Evolutionary conservation across 2,888 invertebrate genomes (phyloP).

Genomic region (Blomia tropicalis): DNA sequence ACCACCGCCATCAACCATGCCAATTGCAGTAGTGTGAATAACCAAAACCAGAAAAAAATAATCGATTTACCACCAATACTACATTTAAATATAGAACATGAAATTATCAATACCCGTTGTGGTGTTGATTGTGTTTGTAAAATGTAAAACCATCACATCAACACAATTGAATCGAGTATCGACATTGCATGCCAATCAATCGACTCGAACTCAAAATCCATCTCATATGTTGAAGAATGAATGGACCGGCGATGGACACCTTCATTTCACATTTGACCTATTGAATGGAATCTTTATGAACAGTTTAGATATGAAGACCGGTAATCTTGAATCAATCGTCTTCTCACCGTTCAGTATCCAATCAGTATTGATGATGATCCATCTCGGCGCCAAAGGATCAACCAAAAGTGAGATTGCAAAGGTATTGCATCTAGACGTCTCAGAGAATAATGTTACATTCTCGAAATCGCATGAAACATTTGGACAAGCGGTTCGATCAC

Average conservation of each 20-base stretch:
- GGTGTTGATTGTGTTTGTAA: no score
- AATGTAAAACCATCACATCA: no score
- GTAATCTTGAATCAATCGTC: slow-evolving; percentile 31
- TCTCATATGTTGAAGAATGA: background rate
- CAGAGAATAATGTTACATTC: slow-evolving; percentile 20
- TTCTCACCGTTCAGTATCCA: slow-evolving; percentile 37
- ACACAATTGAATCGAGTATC: no score
- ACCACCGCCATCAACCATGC: no score
- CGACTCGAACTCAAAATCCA: background rate
- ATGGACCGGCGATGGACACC: slow-evolving; percentile 24
- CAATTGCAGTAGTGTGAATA: no score
- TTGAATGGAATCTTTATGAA: slow-evolving; percentile 22
- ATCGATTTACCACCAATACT: no score
- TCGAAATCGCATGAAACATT: slow-evolving; percentile 28
- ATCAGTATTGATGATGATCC: slow-evolving; percentile 37
- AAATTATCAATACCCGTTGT: no score
- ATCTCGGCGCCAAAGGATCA: slow-evolving; percentile 35
- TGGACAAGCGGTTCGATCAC: slow-evolving; percentile 27
- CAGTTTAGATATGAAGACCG: slow-evolving; percentile 16
- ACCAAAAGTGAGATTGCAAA: slow-evolving; percentile 33
- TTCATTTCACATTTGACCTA: slow-evolving; percentile 26
- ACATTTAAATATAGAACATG: no score
- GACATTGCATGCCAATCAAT: background rate
- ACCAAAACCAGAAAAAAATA: no score
- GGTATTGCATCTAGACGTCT: slow-evolving; percentile 25